These are phyloP conservation scores for Euplagia quadripunctaria DNA, from an alignment of 2,888 invertebrate species.

Conservation along the genomic window DNA sequence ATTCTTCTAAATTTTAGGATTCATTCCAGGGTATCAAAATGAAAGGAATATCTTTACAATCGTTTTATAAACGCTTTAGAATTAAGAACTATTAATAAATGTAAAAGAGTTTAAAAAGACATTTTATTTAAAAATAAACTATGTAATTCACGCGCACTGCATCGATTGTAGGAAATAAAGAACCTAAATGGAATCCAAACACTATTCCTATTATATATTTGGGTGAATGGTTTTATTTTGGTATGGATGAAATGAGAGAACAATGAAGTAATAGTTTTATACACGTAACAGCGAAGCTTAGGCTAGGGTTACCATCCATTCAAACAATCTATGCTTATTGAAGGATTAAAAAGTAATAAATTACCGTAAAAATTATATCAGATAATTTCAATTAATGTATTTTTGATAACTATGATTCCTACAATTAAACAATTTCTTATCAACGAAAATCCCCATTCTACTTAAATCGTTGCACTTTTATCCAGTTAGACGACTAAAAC, in stretches of 20 bases:
- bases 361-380: background rate
- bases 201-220: conserved; percentile 53
- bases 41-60: too few relatives aligned
- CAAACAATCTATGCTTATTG: background rate
- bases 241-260: conserved; percentile 62
- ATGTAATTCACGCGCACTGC: conserved; percentile 30
- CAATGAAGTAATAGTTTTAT: conserved; percentile 80
- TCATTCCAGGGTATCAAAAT: too few relatives aligned
- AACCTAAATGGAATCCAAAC: conserved; percentile 53
- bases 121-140: too few relatives aligned
- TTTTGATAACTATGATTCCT: background rate
- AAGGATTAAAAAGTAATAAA: background rate
- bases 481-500: background rate
- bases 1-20: too few relatives aligned
- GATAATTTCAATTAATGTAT: too few relatives aligned
- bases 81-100: too few relatives aligned
- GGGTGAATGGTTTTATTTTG: conserved; percentile 51
- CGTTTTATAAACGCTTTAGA: too few relatives aligned
- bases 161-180: conserved; percentile 42
- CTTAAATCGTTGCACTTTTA: background rate
- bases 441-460: background rate
- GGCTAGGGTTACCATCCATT: conserved; percentile 32
- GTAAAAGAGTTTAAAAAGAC: too few relatives aligned
- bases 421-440: background rate
- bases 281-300: conserved; percentile 58